Percentiles rank a stretch among this genome's conserved stretches.
phyloP scores from a whole-genome alignment of 2,797 vertebrate species.

The Neosilurus mollespiculum region DNA sequence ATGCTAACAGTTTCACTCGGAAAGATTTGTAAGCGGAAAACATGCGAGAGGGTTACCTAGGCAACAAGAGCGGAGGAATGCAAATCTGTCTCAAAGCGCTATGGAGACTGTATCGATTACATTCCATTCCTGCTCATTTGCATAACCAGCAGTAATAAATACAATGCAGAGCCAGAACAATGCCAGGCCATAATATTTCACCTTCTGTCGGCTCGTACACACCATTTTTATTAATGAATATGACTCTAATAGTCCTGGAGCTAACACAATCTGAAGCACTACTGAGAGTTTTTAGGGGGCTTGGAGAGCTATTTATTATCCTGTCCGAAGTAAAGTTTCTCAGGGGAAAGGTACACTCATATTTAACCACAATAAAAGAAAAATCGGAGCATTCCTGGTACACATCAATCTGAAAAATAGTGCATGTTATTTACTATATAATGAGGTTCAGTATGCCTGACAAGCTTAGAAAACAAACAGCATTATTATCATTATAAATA shows the following conservation, averaged over 20 bases:
- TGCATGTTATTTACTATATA: background rate
- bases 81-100: slow-evolving; percentile 15
- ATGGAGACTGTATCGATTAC: slow-evolving; percentile 16
- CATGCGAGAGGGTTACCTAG: no score
- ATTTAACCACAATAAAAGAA: background rate
- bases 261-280: background rate
- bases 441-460: background rate
- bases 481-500: no score
- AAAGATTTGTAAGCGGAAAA: no score
- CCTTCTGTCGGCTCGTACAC: slow-evolving; percentile 1
- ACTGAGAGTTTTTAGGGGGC: background rate
- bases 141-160: slow-evolving; percentile 17
- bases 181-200: slow-evolving; percentile 16
- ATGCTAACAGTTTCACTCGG: no score
- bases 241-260: slow-evolving; percentile 4
- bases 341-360: background rate
- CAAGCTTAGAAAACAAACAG: background rate
- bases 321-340: background rate
- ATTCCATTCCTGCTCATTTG: slow-evolving; percentile 26
- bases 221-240: slow-evolving; percentile 26
- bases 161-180: slow-evolving; percentile 17
- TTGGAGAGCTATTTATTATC: slow-evolving; percentile 2
- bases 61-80: background rate
- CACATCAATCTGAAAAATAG: background rate
- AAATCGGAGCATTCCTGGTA: background rate